Conservation (phyloP, 2,113 vertebrate species). For the Cygnus atratus region DNA sequence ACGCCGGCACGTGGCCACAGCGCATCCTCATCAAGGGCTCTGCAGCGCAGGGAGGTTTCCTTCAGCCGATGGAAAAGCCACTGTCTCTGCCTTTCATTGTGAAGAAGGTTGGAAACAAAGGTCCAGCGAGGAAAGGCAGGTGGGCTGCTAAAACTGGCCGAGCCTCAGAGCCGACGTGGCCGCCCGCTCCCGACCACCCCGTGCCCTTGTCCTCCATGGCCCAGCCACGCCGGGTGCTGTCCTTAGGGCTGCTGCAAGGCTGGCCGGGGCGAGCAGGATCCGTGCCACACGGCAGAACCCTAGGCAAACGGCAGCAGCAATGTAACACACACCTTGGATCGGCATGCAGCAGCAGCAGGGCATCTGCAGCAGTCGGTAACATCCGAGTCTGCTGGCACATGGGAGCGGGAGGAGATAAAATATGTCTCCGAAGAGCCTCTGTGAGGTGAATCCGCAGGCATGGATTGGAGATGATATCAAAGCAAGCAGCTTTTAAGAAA, state of each 20-base stretch:
- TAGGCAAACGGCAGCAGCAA: too few relatives aligned
- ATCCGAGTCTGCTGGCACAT: neutral
- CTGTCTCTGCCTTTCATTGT: neutral
- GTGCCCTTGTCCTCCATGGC: too few relatives aligned
- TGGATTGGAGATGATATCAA: neutral
- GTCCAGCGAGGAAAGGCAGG: neutral
- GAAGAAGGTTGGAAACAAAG: constrained; percentile 35
- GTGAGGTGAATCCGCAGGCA: neutral
- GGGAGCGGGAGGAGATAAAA: neutral
- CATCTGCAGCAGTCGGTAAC: neutral
- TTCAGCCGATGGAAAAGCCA: neutral
- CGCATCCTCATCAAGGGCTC: neutral
- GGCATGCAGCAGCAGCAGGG: neutral
- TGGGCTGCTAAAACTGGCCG: neutral
- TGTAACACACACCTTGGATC: rapidly evolving
- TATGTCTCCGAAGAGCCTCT: neutral
- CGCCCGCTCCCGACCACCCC: neutral
- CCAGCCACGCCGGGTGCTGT: neutral
- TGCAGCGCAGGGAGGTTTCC: neutral
- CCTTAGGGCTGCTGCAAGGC: rapidly evolving
- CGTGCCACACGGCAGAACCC: neutral
- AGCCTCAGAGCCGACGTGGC: neutral
- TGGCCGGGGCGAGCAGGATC: neutral
- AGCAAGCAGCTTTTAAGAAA: neutral
- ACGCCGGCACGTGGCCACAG: neutral